Base-by-base conservation (phyloP, 2,113 vertebrate species). In the Pollimyrus isidori region DNA sequence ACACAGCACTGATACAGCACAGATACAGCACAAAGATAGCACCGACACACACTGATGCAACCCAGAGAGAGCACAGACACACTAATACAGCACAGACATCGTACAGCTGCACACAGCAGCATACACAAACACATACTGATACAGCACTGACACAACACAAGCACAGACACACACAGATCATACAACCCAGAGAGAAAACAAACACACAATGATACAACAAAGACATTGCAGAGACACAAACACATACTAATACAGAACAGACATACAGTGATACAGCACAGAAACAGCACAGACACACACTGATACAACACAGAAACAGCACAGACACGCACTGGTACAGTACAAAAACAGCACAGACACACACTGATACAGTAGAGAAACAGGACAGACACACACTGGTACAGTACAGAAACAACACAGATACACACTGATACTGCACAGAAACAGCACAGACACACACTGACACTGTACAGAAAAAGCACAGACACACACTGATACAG, bases 11-110 rank as follows among this genome's bases (percentile, higher is more conserved):
- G 9, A 35, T 0, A 80, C 88, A 6, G 19, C 4, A 56, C 53
- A 56, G 19, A 90, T 4, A 19, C 52, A 21, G 53, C 53, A 53
- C 52, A 53, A 6, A 58, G 6, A 23, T 1, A 58, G 49, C 0
- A 13, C 35, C 42, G 84, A 48, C 10, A 23, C 52, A 48, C 10
- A 23, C 45, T 53, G 49, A 88, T 19, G 17, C 52, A 53, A 3
- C 21, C 21, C 53, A 58, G 53, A 58, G 85, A 91, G 53, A 89
- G 91, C 85, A 91, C 65, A 90, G 91, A 92, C 89, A 91, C 90
- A 80, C 15, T 17, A 3, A 39, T 1, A 80, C 88, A 6, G 19
- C 4, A 56, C 53, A 56, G 19, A 45, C 0, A 45, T 45, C 3
- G 42, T 45, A 45, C 2, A 42, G 0, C 35, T 35, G 35, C 35